These are phyloP conservation scores for Marmota flaviventris DNA, from an alignment of 2,113 vertebrate species.

Conservation along the genomic window DNA sequence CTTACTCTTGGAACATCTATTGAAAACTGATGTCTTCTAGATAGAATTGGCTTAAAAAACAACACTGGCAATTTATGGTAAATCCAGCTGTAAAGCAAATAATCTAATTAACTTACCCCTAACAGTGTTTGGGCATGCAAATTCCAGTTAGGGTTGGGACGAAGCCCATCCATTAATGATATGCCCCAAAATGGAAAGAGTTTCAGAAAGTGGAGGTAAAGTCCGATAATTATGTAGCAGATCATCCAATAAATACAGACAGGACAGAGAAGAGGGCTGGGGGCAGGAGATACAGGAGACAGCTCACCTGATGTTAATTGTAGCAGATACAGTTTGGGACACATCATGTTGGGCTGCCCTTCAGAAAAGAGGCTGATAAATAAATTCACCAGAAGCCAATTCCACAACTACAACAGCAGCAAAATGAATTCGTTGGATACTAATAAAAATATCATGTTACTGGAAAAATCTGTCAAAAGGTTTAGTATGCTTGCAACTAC, in stretches of 20 bases:
- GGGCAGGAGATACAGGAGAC: neutral
- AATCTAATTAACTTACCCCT: neutral
- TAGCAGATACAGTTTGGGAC: neutral
- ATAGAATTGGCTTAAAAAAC: neutral
- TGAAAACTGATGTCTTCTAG: neutral
- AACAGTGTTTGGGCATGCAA: neutral
- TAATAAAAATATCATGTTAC: neutral
- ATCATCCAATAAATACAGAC: neutral
- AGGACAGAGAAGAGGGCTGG: neutral
- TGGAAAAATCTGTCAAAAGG: neutral
- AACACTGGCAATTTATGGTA: neutral
- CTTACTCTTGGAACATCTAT: neutral
- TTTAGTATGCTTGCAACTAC: neutral
- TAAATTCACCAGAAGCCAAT: neutral
- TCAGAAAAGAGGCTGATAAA: neutral
- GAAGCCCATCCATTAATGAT: neutral
- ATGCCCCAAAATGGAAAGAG: neutral
- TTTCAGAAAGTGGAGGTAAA: constrained; percentile 16
- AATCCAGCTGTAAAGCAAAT: neutral
- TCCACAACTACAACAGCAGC: neutral
- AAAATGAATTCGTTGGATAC: neutral
- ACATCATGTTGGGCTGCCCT: neutral
- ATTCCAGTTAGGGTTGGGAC: neutral
- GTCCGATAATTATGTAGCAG: neutral
- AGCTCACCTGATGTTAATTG: neutral